Evolutionary conservation across 2,888 invertebrate genomes (phyloP).

Genomic region (Drosophila heteroneura): DNA sequence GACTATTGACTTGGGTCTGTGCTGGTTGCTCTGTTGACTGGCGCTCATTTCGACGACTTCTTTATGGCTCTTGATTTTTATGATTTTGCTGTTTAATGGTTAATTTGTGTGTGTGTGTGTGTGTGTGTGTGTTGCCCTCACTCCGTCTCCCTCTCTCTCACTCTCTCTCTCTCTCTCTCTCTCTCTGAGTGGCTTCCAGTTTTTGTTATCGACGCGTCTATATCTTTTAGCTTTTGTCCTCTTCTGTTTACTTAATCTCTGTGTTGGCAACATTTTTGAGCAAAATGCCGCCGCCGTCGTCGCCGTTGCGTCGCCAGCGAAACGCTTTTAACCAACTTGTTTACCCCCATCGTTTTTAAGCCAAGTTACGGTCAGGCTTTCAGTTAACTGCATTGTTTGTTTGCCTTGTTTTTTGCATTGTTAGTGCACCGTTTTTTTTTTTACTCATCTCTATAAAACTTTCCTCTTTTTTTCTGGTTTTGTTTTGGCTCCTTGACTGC

Average conservation of each 20-base stretch:
- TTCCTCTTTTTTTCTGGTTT: neutral
- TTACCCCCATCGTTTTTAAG: constrained; percentile 55
- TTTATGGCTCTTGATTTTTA: constrained; percentile 83
- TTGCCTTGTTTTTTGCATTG: constrained; percentile 49
- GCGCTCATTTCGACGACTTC: constrained; percentile 81
- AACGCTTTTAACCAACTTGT: constrained; percentile 56
- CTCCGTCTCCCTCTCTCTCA: neutral
- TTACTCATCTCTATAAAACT: neutral
- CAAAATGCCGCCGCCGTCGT: constrained; percentile 35
- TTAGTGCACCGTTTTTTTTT: constrained; percentile 26
- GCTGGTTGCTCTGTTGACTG: constrained; percentile 26
- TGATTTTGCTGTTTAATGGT: constrained; percentile 82
- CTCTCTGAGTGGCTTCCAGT: constrained; percentile 57
- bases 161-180: neutral
- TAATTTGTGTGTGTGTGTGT: constrained; percentile 65
- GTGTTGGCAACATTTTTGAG: constrained; percentile 57
- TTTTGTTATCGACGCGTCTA: constrained; percentile 64
- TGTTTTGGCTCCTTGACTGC: constrained; percentile 5
- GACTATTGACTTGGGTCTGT: constrained; percentile 13
- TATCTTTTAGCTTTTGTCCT: constrained; percentile 53
- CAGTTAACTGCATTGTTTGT: constrained; percentile 62
- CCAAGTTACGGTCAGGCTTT: constrained; percentile 49
- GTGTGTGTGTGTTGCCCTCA: neutral
- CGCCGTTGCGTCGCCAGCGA: constrained; percentile 49
- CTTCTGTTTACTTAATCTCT: constrained; percentile 53